These are phyloP conservation scores for Sparidentex hasta DNA, from an alignment of 2,797 vertebrate species.

Conservation along the genomic window DNA sequence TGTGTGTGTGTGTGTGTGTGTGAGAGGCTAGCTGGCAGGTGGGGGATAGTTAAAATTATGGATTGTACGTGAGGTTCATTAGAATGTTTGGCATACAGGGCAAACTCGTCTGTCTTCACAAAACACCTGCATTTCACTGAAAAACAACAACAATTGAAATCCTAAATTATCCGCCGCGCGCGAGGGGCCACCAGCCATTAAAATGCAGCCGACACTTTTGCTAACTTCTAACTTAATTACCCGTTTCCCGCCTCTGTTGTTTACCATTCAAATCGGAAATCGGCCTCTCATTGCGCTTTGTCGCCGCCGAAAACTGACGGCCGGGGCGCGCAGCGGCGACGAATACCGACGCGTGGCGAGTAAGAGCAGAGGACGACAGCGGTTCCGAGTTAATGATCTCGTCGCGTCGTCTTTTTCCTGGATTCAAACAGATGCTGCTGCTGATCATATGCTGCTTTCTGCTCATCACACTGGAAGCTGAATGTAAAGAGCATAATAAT, in stretches of 20 bases:
- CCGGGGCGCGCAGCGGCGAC: background rate
- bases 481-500: conserved; percentile 22
- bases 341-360: conserved; percentile 51
- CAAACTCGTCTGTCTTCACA: conserved; percentile 74
- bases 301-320: conserved; percentile 44
- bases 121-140: conserved; percentile 77
- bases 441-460: conserved; percentile 16
- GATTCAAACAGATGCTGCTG: conserved; percentile 37
- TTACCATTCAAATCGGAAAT: conserved; percentile 51
- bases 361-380: conserved; percentile 11
- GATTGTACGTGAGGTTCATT: conserved; percentile 80
- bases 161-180: conserved; percentile 58
- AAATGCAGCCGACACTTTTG: conserved; percentile 67
- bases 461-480: conserved; percentile 22
- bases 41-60: conserved; percentile 81
- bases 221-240: conserved; percentile 78
- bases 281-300: conserved; percentile 57
- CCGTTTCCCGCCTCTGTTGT: conserved; percentile 64
- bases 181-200: conserved; percentile 53
- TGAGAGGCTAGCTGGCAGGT: conserved; percentile 71
- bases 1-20: conserved; percentile 51
- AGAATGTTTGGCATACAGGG: conserved; percentile 78
- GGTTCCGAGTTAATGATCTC: conserved; percentile 4
- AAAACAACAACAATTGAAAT: conserved; percentile 73
- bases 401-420: conserved; percentile 3